These are phyloP conservation scores for Lasioglossum lativentre DNA, from an alignment of 2,888 invertebrate species.

Conservation along the genomic window DNA sequence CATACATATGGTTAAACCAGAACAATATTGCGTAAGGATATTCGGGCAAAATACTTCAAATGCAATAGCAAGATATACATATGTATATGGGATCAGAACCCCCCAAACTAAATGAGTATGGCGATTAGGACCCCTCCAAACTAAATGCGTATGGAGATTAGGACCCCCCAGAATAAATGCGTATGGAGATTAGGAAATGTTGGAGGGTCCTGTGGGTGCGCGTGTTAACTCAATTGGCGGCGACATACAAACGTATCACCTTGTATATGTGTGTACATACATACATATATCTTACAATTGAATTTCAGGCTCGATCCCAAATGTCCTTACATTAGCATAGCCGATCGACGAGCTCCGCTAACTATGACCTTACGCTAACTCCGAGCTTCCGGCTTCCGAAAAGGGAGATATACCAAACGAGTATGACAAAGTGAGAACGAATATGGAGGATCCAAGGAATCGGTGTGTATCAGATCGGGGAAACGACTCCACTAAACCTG, in stretches of 20 bases:
- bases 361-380: too few species aligned
- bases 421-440: not conserved
- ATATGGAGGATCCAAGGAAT: not conserved
- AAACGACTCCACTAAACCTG: not conserved
- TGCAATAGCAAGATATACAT: too few species aligned
- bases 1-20: not conserved
- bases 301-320: not conserved
- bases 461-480: not conserved
- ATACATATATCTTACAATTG: not conserved
- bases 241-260: not conserved
- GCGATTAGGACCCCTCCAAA: too few species aligned
- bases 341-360: not conserved
- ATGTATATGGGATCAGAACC: not conserved
- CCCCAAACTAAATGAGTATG: too few species aligned
- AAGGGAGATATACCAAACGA: not conserved
- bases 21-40: not conserved
- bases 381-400: not conserved
- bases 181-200: too few species aligned
- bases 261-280: not conserved
- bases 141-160: too few species aligned
- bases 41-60: too few species aligned
- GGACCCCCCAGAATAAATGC: too few species aligned
- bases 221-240: too few species aligned
- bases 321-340: not conserved
- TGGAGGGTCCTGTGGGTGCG: too few species aligned